phyloP scores from a whole-genome alignment of 2,113 vertebrate genomes.

The Gopherus evgoodei region DNA sequence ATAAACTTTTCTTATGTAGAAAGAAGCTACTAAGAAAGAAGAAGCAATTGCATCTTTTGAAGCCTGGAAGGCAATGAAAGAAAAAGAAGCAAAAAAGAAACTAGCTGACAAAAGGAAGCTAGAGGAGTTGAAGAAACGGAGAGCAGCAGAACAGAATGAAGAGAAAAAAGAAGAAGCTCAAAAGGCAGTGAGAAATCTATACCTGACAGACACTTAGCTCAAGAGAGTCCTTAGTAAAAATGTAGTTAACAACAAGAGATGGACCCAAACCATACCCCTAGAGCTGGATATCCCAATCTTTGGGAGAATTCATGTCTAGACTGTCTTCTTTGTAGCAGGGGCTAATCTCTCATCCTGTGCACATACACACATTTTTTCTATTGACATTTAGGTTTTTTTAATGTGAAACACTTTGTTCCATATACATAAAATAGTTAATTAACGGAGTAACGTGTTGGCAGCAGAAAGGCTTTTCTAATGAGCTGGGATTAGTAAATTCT shows the following conservation, averaged over 20 bases:
- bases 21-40: conserved; percentile 82
- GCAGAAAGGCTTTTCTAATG: not conserved
- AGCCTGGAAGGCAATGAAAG: conserved; percentile 93
- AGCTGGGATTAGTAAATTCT: not conserved
- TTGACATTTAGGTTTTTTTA: not conserved
- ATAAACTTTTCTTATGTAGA: conserved; percentile 47
- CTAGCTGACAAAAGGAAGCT: conserved; percentile 80
- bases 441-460: not conserved
- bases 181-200: conserved; percentile 73
- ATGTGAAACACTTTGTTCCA: not conserved
- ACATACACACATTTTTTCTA: not conserved
- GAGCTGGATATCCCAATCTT: not conserved
- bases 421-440: not conserved
- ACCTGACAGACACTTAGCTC: not conserved
- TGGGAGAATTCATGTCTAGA: not conserved
- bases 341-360: not conserved
- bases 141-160: conserved; percentile 78
- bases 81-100: conserved; percentile 78
- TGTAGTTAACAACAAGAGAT: not conserved
- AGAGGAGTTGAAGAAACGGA: conserved; percentile 77
- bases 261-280: not conserved
- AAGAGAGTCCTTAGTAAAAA: not conserved
- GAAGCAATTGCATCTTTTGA: conserved; percentile 88
- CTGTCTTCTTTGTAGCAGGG: not conserved
- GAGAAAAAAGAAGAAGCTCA: conserved; percentile 82